Evolutionary conservation across 2,888 invertebrate genomes (phyloP), one percentile per base, ranked within the genome.

Genomic region (Caenorhabditis sp.): DNA sequence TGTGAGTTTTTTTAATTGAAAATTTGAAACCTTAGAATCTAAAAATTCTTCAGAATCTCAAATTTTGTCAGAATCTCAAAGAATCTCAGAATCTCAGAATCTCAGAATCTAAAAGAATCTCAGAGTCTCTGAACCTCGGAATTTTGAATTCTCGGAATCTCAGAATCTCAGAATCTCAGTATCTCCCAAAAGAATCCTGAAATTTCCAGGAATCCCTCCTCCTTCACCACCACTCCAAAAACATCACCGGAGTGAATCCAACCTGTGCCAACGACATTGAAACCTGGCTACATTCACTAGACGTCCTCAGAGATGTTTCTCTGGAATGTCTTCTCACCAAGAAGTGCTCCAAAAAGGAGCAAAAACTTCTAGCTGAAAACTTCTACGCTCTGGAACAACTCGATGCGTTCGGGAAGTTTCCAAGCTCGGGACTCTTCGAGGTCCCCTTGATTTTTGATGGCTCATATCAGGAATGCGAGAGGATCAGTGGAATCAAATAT

Each of bases 381-480:
- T 19, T 72, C 16, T 79, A 56, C n/a, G 70, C 79, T 10, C 22
- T 79, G 24, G 56, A 79, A 35, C 79, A 82, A 64, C 63, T 82
- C 2, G 82, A 82, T 26, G 51, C 82, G 0, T 82, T 82, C 58
- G 82, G 82, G 6, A 77, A 79, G 26, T 35, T 82, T 8, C 77
- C 77, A 22, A 22, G 31, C 0, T 10, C 64, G 0, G 79, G 82
- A 44, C 2, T 82, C 0, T 61, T 82, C 7, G 69, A 82, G 24
- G 28, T 74, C 12, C 61, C 59, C 0, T 10, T 73, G 5, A 28
- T 79, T 14, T 77, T 56, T 35, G 82, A 82, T 49, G 82, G 82
- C 16, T 73, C 73, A n/a, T 82, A 82, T 51, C 77, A 77, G 47
- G 82, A 82, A 63, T 82, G 82, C 19, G 44, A 74, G 22, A 14